These are phyloP conservation scores for Brachyptera putata DNA, from an alignment of 2,888 invertebrate species.

Conservation along the genomic window DNA sequence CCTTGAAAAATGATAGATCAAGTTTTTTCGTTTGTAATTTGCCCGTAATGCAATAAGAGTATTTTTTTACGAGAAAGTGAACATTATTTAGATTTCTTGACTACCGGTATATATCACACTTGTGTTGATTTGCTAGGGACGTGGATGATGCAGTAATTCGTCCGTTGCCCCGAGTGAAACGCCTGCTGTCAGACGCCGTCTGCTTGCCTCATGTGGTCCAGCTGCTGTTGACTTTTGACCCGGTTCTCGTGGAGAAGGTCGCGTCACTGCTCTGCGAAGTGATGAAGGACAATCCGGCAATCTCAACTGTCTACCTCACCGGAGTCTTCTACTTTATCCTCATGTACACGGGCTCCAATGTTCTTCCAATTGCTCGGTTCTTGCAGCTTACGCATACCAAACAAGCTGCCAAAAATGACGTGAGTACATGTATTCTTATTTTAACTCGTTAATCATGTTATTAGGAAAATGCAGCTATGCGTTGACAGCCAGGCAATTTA, in stretches of 20 bases:
- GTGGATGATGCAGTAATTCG: constrained; percentile 90
- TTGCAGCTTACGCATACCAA: constrained; percentile 91
- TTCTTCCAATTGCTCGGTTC: constrained; percentile 91
- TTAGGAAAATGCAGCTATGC: too few species aligned
- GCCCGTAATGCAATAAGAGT: too few species aligned
- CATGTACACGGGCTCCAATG: constrained; percentile 97
- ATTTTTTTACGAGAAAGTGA: too few species aligned
- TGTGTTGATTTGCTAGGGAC: constrained; percentile 64
- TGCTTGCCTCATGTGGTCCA: constrained; percentile 93
- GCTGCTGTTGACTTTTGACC: constrained; percentile 94
- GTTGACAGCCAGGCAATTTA: too few species aligned
- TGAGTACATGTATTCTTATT: too few species aligned
- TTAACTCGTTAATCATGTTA: too few species aligned
- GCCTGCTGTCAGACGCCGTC: constrained; percentile 80
- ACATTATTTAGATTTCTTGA: too few species aligned
- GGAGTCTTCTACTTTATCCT: constrained; percentile 98
- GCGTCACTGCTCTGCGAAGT: constrained; percentile 83
- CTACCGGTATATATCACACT: too few species aligned
- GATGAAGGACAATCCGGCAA: constrained; percentile 93
- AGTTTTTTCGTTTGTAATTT: too few species aligned
- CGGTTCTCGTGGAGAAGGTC: constrained; percentile 92
- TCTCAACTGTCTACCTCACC: constrained; percentile 89
- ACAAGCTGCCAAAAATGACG: constrained; percentile 93
- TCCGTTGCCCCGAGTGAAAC: constrained; percentile 88
- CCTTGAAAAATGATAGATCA: too few species aligned